Base-by-base conservation (phyloP, 2,113 vertebrate species). In the Blennius ocellaris region DNA sequence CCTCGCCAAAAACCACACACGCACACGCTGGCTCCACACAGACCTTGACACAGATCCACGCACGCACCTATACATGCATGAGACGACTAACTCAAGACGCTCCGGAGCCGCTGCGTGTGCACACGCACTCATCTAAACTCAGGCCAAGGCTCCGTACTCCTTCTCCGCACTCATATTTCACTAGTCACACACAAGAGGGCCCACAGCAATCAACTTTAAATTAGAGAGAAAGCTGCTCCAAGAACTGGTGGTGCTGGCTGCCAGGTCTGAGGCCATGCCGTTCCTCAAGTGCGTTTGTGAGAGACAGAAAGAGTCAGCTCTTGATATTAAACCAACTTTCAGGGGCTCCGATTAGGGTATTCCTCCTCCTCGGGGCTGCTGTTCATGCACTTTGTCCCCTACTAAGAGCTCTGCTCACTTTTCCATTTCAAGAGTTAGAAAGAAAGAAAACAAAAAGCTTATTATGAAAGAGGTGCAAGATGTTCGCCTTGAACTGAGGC, bases 171-270 rank as follows among this genome's bases (percentile, higher is more conserved):
- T 90, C 89, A 78, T 88, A 92, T 90, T 92, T 90, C 89, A 89
- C 79, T 62, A 76, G 80, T 86, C 76, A 65, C 81, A 80, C 86
- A 71, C 64, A 79, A 30, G 37, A 78, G 63, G 83, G 78, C 82
- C 84, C 83, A 76, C 55, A 67, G 89, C 82, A 92, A 88, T 92
- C 89, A 92, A 88, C 73, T 91, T 82, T 81, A 91, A 92, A 92
- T 92, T 92, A 91, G 83, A 91, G 83, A 83, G 85, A 84, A 75
- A 78, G 84, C 85, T 62, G 79, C 80, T 90, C 86, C 87, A 90
- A 90, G 86, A 87, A 84, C 71, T 83, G 6, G 17, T 30, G 57
- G 60, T 12, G 39, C 70, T 45, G 70, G 63, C 62, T 87, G 88
- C 89, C 89, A 91, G 66, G 71, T 89, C 74, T 87, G 83, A 91